Conservation (phyloP, 2,797 vertebrate genomes). For the Diglossa cyanea region DNA sequence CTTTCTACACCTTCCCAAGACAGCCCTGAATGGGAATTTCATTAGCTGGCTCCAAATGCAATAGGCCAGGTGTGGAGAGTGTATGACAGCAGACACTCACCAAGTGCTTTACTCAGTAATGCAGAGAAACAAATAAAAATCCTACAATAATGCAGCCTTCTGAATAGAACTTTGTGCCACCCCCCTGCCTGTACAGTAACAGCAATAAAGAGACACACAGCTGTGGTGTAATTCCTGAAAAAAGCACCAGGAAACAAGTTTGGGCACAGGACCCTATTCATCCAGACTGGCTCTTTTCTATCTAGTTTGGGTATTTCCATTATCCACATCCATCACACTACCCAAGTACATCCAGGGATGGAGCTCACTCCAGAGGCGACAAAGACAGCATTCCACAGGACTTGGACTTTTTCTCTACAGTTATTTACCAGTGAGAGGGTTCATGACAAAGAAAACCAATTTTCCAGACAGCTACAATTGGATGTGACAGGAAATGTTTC, state of each 20-base stretch:
- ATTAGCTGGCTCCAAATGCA: slow-evolving; percentile 29
- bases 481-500: background rate
- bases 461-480: background rate
- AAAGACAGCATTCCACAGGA: background rate
- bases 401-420: background rate
- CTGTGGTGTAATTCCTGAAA: background rate
- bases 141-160: background rate
- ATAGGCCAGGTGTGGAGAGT: background rate
- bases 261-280: background rate
- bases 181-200: no score
- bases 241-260: background rate
- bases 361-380: background rate
- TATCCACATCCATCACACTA: background rate
- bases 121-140: background rate
- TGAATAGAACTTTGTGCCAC: background rate
- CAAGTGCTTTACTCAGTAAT: background rate
- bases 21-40: background rate
- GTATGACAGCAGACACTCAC: background rate
- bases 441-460: background rate
- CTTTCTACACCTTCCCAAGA: background rate
- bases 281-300: background rate
- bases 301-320: background rate
- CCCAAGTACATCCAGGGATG: background rate
- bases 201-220: background rate
- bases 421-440: background rate